Evolutionary conservation across 2,888 invertebrate genomes (phyloP).

Genomic region (Cerastis rubricosa): DNA sequence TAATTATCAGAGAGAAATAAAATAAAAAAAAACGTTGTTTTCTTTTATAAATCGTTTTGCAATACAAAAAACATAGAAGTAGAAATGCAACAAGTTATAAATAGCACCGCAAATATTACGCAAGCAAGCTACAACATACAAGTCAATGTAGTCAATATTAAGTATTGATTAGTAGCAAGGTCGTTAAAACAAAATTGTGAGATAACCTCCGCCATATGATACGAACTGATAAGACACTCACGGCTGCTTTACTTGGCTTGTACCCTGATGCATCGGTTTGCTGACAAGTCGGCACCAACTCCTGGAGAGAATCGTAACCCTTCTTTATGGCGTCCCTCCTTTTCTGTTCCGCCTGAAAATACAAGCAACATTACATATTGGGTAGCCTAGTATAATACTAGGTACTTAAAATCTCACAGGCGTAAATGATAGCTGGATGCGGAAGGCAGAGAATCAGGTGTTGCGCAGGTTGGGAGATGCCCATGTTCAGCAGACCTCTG

Average conservation of each 20-base stretch:
- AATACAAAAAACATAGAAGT: neutral
- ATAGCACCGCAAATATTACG: slow-evolving; percentile 22
- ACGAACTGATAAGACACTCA: slow-evolving; percentile 76
- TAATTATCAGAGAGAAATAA: neutral
- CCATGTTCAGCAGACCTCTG: neutral
- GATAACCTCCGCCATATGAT: slow-evolving; percentile 64
- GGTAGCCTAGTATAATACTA: neutral
- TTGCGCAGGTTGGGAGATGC: neutral
- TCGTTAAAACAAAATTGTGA: slow-evolving; percentile 57
- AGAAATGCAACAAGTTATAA: slow-evolving; percentile 9
- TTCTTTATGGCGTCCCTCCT: slow-evolving; percentile 99
- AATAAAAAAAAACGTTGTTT: neutral
- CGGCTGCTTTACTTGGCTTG: slow-evolving; percentile 98
- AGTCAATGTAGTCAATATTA: slow-evolving; percentile 38
- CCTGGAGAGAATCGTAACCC: slow-evolving; percentile 98
- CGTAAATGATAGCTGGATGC: neutral
- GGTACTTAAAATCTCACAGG: neutral
- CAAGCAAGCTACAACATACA: slow-evolving; percentile 34
- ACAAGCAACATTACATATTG: neutral
- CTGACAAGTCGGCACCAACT: slow-evolving; percentile 98
- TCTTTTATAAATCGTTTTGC: neutral
- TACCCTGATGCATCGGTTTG: slow-evolving; percentile 97
- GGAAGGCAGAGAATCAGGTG: neutral
- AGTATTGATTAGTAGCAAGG: slow-evolving; percentile 65
- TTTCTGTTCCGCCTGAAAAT: slow-evolving; percentile 95